Percentiles rank a stretch among this genome's conserved stretches.
Evolutionary conservation across 2,113 vertebrate genomes (phyloP).

Genomic region (Mormyrus lacerda): DNA sequence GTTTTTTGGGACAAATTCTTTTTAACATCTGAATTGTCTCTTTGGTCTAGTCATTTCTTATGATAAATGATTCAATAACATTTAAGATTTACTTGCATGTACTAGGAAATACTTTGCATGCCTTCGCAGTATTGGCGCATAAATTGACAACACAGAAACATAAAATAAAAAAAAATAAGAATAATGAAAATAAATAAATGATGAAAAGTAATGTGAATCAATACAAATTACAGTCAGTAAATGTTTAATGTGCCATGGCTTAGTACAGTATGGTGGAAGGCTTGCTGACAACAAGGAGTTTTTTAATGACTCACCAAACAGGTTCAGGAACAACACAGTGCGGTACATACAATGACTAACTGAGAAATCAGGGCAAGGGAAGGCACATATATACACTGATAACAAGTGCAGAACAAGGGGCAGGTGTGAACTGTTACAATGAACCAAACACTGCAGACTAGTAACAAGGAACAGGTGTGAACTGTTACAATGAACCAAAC

Average conservation of each 20-base stretch:
- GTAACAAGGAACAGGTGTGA: not conserved
- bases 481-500: not conserved
- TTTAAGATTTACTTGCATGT: too few relatives aligned
- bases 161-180: not conserved
- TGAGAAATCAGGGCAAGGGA: not conserved
- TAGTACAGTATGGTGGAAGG: not conserved
- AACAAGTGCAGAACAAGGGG: not conserved
- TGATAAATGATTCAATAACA: too few relatives aligned
- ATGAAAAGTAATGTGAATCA: not conserved
- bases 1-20: not conserved
- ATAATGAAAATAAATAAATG: not conserved
- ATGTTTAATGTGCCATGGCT: not conserved
- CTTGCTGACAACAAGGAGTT: not conserved
- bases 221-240: not conserved
- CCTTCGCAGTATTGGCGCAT: not conserved
- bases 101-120: too few relatives aligned
- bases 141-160: not conserved
- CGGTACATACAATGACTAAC: not conserved
- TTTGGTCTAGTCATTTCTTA: too few relatives aligned
- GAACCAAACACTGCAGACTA: not conserved
- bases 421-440: not conserved
- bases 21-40: not conserved
- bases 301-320: not conserved
- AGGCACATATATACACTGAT: not conserved
- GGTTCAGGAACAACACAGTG: not conserved